Conservation (phyloP, 1,140 invertebrate species). For the Trichonephila clavipes region DNA sequence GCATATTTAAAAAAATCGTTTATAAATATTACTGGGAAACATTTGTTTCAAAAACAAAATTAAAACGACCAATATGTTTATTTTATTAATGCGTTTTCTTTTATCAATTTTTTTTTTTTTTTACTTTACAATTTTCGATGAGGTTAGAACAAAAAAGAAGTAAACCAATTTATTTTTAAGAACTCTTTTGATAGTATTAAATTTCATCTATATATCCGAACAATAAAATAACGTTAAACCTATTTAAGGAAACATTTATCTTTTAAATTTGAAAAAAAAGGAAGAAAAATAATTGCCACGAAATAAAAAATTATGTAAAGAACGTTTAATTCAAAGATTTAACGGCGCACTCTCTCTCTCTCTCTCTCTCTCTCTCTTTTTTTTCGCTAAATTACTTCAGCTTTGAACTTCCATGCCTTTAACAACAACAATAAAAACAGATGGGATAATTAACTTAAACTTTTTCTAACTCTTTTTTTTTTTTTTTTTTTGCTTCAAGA, state of each 20-base stretch:
- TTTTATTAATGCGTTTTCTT: no score
- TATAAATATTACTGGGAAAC: no score
- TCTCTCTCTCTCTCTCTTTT: no score
- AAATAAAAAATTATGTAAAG: not conserved
- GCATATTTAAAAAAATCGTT: no score
- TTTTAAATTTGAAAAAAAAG: not conserved
- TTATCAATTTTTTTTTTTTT: no score
- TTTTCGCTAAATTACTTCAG: not conserved
- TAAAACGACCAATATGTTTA: no score
- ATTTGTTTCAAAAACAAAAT: no score
- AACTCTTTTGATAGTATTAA: no score
- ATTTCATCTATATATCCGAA: not conserved
- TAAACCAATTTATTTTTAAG: not conserved
- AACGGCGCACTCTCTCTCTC: not conserved
- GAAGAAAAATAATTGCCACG: not conserved
- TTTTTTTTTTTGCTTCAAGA: not conserved
- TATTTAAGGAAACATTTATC: constrained; percentile 1
- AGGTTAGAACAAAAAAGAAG: not conserved
- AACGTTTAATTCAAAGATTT: not conserved
- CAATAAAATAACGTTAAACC: not conserved
- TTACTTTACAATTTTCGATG: no score
- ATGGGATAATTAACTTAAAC: constrained; percentile 47
- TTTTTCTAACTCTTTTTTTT: constrained; percentile 29
- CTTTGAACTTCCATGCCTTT: not conserved
- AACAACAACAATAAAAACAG: not conserved